Evolutionary conservation across 1,140 invertebrate genomes (phyloP).

Genomic region (Euura lappo): DNA sequence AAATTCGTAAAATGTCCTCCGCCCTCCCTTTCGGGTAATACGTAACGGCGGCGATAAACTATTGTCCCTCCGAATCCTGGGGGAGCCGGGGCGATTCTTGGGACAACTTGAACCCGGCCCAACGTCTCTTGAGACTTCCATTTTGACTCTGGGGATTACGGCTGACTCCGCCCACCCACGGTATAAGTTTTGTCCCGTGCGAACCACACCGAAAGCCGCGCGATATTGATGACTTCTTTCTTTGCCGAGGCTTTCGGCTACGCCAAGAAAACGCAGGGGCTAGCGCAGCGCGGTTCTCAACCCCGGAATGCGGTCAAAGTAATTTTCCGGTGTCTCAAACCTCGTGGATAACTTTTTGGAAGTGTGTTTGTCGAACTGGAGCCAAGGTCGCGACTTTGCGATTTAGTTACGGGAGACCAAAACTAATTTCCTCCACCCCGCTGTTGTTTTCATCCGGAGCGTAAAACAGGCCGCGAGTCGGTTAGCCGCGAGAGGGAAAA

Average conservation of each 20-base stretch:
- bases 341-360: too few relatives aligned
- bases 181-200: constrained; percentile 53
- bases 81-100: constrained; percentile 8
- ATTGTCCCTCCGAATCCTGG: constrained; percentile 38
- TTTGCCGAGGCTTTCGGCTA: constrained; percentile 4
- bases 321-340: too few relatives aligned
- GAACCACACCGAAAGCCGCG: constrained; percentile 48
- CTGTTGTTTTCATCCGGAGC: not conserved
- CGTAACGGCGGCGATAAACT: constrained; percentile 39
- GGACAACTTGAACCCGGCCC: constrained; percentile 47
- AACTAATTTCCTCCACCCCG: not conserved
- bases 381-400: constrained; percentile 3
- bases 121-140: constrained; percentile 59
- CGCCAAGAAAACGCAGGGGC: not conserved
- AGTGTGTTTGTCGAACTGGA: not conserved
- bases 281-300: not conserved
- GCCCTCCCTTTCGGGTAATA: constrained; percentile 38
- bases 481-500: constrained; percentile 28
- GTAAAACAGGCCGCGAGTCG: constrained; percentile 20
- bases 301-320: not conserved
- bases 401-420: not conserved
- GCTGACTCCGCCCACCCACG: constrained; percentile 57
- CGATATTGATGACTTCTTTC: constrained; percentile 57
- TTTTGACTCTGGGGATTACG: constrained; percentile 62
- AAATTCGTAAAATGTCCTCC: constrained; percentile 38